Conservation (phyloP, 2,888 invertebrate genomes). For the Gandaritis pyraliata region DNA sequence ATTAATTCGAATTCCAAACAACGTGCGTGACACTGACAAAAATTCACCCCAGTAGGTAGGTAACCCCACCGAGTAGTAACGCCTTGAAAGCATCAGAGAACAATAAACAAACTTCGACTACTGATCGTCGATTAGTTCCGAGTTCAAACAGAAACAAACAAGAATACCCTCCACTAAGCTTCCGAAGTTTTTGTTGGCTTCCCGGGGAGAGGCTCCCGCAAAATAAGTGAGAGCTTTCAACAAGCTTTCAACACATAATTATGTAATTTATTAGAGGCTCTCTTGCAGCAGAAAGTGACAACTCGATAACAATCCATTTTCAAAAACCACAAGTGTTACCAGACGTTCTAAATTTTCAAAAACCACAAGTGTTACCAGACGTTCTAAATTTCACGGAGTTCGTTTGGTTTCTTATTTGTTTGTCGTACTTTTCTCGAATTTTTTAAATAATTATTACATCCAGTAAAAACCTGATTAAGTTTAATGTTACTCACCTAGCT, state of each 20-base stretch:
- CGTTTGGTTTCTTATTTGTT: no score
- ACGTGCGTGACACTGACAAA: no score
- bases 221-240: slow-evolving; percentile 63
- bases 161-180: slow-evolving; percentile 62
- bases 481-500: no score
- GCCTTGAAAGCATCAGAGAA: slow-evolving; percentile 33
- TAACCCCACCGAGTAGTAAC: background rate
- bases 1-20: background rate
- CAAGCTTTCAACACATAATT: slow-evolving; percentile 62
- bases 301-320: slow-evolving; percentile 34
- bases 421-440: no score
- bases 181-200: slow-evolving; percentile 59
- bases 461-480: no score
- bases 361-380: background rate
- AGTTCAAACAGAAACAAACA: slow-evolving; percentile 57
- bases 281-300: slow-evolving; percentile 49
- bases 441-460: no score
- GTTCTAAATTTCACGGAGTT: background rate
- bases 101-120: slow-evolving; percentile 39
- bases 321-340: background rate
- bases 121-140: slow-evolving; percentile 56
- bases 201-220: slow-evolving; percentile 56
- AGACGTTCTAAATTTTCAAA: background rate
- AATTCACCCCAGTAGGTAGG: no score
- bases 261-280: slow-evolving; percentile 40